A percentile compares a stretch with the other conserved stretches of the same genome.
These are phyloP conservation scores for Fissipunctia ypsillon DNA, from an alignment of 2,888 invertebrate genomes.

Conservation along the genomic window DNA sequence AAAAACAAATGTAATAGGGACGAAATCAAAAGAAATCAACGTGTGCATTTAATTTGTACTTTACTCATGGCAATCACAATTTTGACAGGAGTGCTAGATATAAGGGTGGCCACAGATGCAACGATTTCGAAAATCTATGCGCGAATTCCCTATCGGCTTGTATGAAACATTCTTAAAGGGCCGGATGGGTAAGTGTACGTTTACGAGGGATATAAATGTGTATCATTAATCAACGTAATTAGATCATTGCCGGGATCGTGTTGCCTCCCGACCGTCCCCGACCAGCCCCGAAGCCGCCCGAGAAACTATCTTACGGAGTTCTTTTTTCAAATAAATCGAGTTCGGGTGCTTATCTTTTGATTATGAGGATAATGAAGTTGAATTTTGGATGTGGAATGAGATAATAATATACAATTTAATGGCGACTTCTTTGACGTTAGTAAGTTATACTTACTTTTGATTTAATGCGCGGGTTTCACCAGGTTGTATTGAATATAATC, in stretches of 20 bases:
- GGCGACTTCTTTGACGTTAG: background rate
- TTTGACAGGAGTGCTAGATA: no score
- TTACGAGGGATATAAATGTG: slow-evolving; percentile 86
- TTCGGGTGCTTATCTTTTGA: slow-evolving; percentile 58
- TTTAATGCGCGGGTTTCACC: background rate
- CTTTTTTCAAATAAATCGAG: slow-evolving; percentile 60
- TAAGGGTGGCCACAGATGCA: background rate
- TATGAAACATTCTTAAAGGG: slow-evolving; percentile 73
- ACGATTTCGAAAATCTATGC: slow-evolving; percentile 23
- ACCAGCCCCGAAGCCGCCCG: slow-evolving; percentile 53
- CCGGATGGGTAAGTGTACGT: slow-evolving; percentile 79
- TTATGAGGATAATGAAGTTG: slow-evolving; percentile 43
- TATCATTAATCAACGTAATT: slow-evolving; percentile 89
- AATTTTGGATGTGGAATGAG: slow-evolving; percentile 19
- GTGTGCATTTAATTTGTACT: no score
- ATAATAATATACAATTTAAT: background rate
- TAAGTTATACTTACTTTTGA: background rate
- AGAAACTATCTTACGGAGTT: slow-evolving; percentile 73
- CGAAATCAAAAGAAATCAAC: no score
- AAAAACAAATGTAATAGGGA: no score
- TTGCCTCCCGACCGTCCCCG: slow-evolving; percentile 73
- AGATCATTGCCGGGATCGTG: slow-evolving; percentile 88
- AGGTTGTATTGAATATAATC: background rate
- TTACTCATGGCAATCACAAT: no score
- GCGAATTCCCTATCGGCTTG: slow-evolving; percentile 50